Percentiles rank a stretch among this genome's conserved stretches.
phyloP scores from a whole-genome alignment of 2,888 invertebrate species.

The Diloba caeruleocephala region DNA sequence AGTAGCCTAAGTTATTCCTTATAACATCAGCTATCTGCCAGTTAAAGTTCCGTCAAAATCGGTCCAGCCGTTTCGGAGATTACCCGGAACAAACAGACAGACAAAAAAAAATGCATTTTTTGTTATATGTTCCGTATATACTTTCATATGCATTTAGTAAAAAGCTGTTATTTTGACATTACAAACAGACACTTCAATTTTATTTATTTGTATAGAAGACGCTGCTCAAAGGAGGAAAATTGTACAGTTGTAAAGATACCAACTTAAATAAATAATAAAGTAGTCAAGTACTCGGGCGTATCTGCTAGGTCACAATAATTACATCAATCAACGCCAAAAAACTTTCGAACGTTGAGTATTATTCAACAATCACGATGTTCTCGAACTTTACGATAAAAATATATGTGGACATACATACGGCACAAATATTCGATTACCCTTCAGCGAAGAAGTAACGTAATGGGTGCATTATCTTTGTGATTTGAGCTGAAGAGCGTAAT shows the following conservation, averaged over 20 bases:
- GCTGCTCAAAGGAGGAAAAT: constrained; percentile 18
- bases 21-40: no score
- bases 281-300: constrained; percentile 50
- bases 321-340: constrained; percentile 80
- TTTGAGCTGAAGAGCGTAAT: constrained; percentile 80
- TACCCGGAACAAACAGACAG: no score
- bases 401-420: constrained; percentile 74
- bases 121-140: no score
- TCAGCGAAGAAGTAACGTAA: constrained; percentile 71
- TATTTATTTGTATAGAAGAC: no score
- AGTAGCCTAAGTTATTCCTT: no score
- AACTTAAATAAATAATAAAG: constrained; percentile 40
- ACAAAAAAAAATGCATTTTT: no score
- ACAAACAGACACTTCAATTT: no score
- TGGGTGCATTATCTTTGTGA: constrained; percentile 80
- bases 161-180: no score
- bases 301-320: constrained; percentile 80
- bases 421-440: constrained; percentile 76
- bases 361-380: constrained; percentile 52
- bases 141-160: no score
- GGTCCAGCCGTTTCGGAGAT: no score
- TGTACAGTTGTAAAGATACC: no score
- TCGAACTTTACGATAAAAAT: constrained; percentile 58
- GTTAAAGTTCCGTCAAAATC: no score
- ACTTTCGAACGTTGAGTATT: constrained; percentile 58